Percentiles rank a stretch among this genome's conserved stretches.
Conservation (phyloP, 2,113 vertebrate genomes). For the Columba janthina region DNA sequence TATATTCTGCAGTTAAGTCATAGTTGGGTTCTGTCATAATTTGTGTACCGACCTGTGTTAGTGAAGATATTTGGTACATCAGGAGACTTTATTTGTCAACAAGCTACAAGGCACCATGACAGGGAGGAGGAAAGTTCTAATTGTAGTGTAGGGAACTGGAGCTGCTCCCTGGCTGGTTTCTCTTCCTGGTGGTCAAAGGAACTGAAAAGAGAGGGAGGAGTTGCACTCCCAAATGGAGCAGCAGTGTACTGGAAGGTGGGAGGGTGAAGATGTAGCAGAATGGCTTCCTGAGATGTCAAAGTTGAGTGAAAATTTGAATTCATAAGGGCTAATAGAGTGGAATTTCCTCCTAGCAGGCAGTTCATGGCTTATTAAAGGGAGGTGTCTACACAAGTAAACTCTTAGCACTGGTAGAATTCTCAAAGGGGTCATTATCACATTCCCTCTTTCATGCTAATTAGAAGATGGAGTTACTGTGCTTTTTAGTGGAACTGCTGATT, state of each 20-base stretch:
- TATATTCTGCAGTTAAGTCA: not conserved
- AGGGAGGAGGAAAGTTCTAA: not conserved
- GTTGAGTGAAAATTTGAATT: not conserved
- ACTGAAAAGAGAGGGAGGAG: not conserved
- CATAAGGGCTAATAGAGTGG: not conserved
- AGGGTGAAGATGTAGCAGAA: not conserved
- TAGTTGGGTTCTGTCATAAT: not conserved
- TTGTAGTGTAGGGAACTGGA: not conserved
- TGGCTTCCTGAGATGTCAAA: not conserved
- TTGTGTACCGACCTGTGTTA: not conserved
- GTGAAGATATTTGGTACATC: not conserved
- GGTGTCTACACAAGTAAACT: not conserved
- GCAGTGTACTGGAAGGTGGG: not conserved
- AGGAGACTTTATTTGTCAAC: not conserved
- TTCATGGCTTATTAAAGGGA: not conserved
- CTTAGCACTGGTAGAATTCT: not conserved
- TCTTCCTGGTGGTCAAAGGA: not conserved
- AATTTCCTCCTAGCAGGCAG: not conserved
- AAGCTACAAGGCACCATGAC: not conserved
- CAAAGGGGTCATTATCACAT: not conserved
- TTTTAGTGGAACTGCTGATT: not conserved
- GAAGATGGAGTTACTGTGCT: not conserved
- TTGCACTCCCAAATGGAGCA: not conserved
- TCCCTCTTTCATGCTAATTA: not conserved
- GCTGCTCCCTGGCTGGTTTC: not conserved